Conservation (phyloP, 2,888 invertebrate species). For the Drosophila borealis region DNA sequence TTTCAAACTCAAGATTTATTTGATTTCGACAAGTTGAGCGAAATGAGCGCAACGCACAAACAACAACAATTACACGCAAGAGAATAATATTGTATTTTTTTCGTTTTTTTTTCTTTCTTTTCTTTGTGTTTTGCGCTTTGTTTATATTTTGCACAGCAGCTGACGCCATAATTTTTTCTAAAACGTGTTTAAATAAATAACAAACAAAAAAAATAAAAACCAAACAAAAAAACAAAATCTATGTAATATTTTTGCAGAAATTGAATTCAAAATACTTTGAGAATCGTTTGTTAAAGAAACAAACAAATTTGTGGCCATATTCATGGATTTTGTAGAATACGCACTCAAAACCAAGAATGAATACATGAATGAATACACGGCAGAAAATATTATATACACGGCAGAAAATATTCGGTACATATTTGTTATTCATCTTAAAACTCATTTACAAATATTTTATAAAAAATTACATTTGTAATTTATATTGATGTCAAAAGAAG, state of each 20-base stretch:
- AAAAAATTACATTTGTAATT: too few relatives aligned
- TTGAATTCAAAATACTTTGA: too few relatives aligned
- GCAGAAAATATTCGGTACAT: too few relatives aligned
- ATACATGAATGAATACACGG: too few relatives aligned
- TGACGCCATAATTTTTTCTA: constrained; percentile 59
- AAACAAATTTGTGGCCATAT: too few relatives aligned
- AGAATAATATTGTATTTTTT: constrained; percentile 31
- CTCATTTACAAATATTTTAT: too few relatives aligned
- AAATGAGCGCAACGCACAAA: constrained; percentile 27
- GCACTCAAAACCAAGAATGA: too few relatives aligned
- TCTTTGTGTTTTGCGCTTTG: constrained; percentile 37
- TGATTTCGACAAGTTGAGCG: constrained; percentile 51
- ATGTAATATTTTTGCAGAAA: constrained; percentile 9
- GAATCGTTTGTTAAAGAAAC: too few relatives aligned
- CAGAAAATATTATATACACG: too few relatives aligned
- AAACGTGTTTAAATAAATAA: constrained; percentile 51
- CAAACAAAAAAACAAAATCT: constrained; percentile 7
- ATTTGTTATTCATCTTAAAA: too few relatives aligned
- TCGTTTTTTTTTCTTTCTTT: constrained; percentile 2
- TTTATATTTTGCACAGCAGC: constrained; percentile 59
- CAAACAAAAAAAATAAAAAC: background rate
- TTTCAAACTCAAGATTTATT: constrained; percentile 66
- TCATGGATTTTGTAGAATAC: too few relatives aligned
- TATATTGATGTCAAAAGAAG: too few relatives aligned
- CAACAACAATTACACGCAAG: constrained; percentile 30